phyloP scores from a whole-genome alignment of 2,888 invertebrate species.

The Cyaniris semiargus region DNA sequence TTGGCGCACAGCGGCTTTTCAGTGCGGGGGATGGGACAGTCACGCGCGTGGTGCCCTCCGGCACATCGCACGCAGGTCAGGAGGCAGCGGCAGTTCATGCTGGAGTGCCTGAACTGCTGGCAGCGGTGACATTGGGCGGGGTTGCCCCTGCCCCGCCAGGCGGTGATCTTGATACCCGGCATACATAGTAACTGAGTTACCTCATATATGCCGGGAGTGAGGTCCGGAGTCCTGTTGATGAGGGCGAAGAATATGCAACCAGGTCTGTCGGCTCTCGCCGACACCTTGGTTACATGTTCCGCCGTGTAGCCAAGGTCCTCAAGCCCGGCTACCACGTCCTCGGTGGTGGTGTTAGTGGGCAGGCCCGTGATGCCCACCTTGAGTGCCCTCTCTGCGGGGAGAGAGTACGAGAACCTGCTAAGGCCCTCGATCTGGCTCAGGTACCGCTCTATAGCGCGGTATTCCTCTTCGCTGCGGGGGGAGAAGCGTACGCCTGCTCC shows the following conservation, averaged over 20 bases:
- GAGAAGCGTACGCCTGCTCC: neutral
- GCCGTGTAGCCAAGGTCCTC: slow-evolving; percentile 28
- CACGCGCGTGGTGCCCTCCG: neutral
- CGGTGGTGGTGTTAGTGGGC: slow-evolving; percentile 35
- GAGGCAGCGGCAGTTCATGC: slow-evolving; percentile 33
- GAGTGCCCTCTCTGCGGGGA: neutral
- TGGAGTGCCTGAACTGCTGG: slow-evolving; percentile 38
- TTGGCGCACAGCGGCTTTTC: too few species aligned
- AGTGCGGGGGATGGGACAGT: neutral
- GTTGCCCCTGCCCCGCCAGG: slow-evolving; percentile 33
- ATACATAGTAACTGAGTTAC: slow-evolving; percentile 26
- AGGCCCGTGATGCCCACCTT: slow-evolving; percentile 31
- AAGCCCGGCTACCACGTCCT: slow-evolving; percentile 31
- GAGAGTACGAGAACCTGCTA: neutral
- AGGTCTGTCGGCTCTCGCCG: slow-evolving; percentile 13
- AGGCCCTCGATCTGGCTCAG: neutral
- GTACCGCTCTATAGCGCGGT: neutral
- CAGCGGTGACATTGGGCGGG: slow-evolving; percentile 36
- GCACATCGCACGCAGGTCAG: slow-evolving; percentile 25
- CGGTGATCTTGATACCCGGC: slow-evolving; percentile 35
- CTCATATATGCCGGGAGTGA: neutral
- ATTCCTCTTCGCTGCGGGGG: neutral
- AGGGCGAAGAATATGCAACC: neutral
- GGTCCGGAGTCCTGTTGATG: neutral
- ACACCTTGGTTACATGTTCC: slow-evolving; percentile 24